A percentile compares a stretch with the other conserved stretches of the same genome.
phyloP scores from a whole-genome alignment of 1,140 invertebrate species.

The Aporrectodea caliginosa region DNA sequence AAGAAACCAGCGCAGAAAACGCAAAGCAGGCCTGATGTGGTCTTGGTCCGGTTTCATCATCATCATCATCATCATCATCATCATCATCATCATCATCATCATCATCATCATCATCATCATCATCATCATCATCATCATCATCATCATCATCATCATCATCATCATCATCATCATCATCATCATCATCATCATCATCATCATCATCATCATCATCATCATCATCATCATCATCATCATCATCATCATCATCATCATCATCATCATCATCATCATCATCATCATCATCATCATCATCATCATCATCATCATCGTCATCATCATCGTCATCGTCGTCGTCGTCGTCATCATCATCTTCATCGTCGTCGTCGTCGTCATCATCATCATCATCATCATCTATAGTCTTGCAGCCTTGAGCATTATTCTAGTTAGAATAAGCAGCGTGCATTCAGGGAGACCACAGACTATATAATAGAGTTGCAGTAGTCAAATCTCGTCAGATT shows the following conservation, averaged over 20 bases:
- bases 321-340: not conserved
- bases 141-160: slow-evolving; percentile 34
- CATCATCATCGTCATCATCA: slow-evolving; percentile 13
- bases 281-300: slow-evolving; percentile 25
- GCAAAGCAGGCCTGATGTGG: no score
- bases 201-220: slow-evolving; percentile 31
- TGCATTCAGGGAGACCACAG: no score
- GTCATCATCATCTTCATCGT: not conserved
- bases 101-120: slow-evolving; percentile 33
- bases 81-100: slow-evolving; percentile 35
- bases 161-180: slow-evolving; percentile 32
- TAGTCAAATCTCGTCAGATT: no score
- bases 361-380: not conserved
- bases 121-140: slow-evolving; percentile 33
- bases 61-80: slow-evolving; percentile 35
- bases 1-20: no score
- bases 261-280: slow-evolving; percentile 30
- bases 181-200: slow-evolving; percentile 33
- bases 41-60: slow-evolving; percentile 29
- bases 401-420: not conserved
- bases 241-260: slow-evolving; percentile 31
- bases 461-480: no score
- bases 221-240: slow-evolving; percentile 31
- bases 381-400: not conserved
- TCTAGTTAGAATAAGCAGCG: not conserved